Percentiles rank a stretch among this genome's conserved stretches.
These are phyloP conservation scores for Paralichthys olivaceus DNA, from an alignment of 2,113 vertebrate genomes.

Conservation along the genomic window DNA sequence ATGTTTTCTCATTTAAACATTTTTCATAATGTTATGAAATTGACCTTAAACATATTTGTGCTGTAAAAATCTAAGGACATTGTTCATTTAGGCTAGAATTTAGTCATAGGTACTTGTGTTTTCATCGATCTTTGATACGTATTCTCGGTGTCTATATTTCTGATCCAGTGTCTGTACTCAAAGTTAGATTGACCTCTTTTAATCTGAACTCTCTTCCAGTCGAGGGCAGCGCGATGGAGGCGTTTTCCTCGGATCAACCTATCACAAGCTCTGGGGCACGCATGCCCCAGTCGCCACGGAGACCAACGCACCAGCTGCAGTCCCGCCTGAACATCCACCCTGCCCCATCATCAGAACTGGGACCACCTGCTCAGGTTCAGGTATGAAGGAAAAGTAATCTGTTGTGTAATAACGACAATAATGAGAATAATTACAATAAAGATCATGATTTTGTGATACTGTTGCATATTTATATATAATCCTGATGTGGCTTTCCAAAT, in stretches of 20 bases:
- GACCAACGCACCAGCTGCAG: conserved; percentile 89
- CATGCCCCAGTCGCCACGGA: conserved; percentile 89
- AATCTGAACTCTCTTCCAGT: conserved; percentile 73
- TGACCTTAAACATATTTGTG: no score
- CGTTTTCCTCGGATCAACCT: conserved; percentile 88
- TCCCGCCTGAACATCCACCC: conserved; percentile 90
- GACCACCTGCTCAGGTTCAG: conserved; percentile 89
- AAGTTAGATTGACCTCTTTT: neutral
- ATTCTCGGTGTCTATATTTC: no score
- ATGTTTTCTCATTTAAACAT: neutral
- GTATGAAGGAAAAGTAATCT: conserved; percentile 13
- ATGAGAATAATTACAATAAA: no score
- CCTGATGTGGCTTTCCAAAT: no score
- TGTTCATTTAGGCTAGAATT: no score
- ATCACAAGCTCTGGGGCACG: conserved; percentile 88
- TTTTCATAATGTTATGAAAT: no score
- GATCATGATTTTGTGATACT: no score
- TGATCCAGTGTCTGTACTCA: neutral
- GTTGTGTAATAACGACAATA: neutral
- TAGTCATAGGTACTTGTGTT: no score
- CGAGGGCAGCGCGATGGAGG: conserved; percentile 85
- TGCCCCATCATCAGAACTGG: conserved; percentile 89
- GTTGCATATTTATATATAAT: no score
- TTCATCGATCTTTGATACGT: neutral
- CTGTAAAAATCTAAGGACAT: no score